These are phyloP conservation scores for Diuraphis noxia DNA, from an alignment of 1,140 invertebrate genomes.

Conservation along the genomic window DNA sequence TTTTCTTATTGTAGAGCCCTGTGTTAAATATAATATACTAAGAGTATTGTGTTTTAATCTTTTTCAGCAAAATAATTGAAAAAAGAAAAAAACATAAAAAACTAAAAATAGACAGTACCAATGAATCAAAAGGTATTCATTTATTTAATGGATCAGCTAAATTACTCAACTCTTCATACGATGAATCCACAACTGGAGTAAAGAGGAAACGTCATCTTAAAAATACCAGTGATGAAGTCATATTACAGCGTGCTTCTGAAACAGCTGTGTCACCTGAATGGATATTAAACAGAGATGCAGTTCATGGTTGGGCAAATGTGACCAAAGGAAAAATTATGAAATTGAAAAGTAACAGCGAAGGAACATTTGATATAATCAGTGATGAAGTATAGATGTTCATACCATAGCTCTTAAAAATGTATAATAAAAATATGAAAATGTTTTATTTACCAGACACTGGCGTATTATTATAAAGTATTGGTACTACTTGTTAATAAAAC, in stretches of 20 bases:
- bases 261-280: constrained; percentile 1
- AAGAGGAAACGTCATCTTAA: background rate
- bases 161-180: background rate
- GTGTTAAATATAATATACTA: background rate
- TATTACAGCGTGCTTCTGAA: constrained; percentile 18
- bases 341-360: constrained; percentile 18
- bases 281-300: constrained; percentile 24
- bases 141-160: constrained; percentile 19
- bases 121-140: constrained; percentile 13
- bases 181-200: background rate
- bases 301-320: constrained; percentile 26
- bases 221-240: constrained; percentile 27
- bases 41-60: background rate
- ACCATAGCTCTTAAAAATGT: background rate
- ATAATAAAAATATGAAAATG: background rate
- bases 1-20: too few relatives aligned
- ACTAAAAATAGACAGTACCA: background rate
- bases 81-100: constrained; percentile 35
- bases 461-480: background rate
- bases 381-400: background rate
- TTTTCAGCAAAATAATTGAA: constrained; percentile 34
- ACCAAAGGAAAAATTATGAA: constrained; percentile 49
- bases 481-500: background rate
- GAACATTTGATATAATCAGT: constrained; percentile 41
- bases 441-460: background rate